Percentiles rank a stretch among this genome's conserved stretches.
Evolutionary conservation across 2,113 vertebrate genomes (phyloP).

Genomic region (Pseudopodoces humilis): DNA sequence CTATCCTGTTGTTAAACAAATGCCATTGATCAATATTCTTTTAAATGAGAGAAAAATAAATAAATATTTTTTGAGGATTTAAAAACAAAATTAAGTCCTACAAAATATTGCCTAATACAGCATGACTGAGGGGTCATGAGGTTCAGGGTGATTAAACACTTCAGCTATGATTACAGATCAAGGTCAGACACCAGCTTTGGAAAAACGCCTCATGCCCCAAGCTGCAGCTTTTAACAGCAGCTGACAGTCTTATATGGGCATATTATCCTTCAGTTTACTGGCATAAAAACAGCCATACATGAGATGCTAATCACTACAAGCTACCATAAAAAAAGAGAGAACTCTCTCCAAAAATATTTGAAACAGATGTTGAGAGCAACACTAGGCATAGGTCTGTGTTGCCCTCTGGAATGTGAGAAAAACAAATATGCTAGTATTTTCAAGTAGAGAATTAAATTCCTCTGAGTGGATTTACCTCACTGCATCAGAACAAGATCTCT

Average conservation of each 20-base stretch:
- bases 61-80: background rate
- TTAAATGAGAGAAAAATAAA: background rate
- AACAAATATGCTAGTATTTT: background rate
- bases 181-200: background rate
- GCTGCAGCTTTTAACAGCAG: background rate
- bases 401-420: background rate
- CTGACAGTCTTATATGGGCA: background rate
- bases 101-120: background rate
- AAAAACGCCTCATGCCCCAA: background rate
- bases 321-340: background rate
- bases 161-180: background rate
- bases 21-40: background rate
- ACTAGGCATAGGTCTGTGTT: background rate
- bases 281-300: background rate
- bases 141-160: background rate
- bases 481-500: background rate
- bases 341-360: background rate
- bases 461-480: background rate
- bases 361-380: background rate
- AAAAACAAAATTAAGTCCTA: accelerated
- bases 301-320: background rate
- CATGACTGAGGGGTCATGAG: background rate
- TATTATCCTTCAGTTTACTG: background rate
- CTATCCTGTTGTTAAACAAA: background rate
- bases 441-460: background rate